Evolutionary conservation across 2,888 invertebrate species (phyloP).

Genomic region (Phortica magna): DNA sequence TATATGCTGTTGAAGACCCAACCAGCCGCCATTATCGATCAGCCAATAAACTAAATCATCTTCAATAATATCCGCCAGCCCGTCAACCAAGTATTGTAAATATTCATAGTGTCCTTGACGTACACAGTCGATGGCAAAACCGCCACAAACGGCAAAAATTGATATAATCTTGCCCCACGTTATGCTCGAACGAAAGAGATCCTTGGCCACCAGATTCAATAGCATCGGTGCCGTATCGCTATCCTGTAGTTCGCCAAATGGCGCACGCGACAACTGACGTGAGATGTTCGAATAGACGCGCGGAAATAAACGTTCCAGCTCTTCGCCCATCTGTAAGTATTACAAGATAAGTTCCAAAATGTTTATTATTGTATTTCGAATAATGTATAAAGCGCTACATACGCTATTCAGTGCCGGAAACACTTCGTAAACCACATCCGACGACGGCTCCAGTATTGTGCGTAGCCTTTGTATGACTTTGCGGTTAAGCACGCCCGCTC

Average conservation of each 20-base stretch:
- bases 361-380: constrained; percentile 10
- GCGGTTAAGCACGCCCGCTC: constrained; percentile 86
- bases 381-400: constrained; percentile 43
- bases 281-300: constrained; percentile 86
- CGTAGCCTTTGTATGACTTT: constrained; percentile 85
- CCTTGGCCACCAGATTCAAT: constrained; percentile 84
- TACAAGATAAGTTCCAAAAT: constrained; percentile 38
- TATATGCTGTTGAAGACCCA: constrained; percentile 75
- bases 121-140: constrained; percentile 89
- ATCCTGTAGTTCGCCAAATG: constrained; percentile 80
- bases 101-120: constrained; percentile 87
- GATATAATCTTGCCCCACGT: constrained; percentile 90
- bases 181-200: constrained; percentile 84
- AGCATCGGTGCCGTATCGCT: constrained; percentile 79
- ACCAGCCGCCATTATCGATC: constrained; percentile 90
- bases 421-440: constrained; percentile 81
- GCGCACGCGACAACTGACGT: constrained; percentile 84
- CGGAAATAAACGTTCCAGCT: constrained; percentile 88
- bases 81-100: constrained; percentile 86
- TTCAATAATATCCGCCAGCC: constrained; percentile 86
- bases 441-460: constrained; percentile 80
- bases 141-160: constrained; percentile 89
- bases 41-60: constrained; percentile 86
- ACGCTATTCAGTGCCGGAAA: constrained; percentile 83
- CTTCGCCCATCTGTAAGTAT: constrained; percentile 81